These are phyloP conservation scores for Drosophila buzzatii DNA, from an alignment of 2,888 invertebrate genomes.

Conservation along the genomic window DNA sequence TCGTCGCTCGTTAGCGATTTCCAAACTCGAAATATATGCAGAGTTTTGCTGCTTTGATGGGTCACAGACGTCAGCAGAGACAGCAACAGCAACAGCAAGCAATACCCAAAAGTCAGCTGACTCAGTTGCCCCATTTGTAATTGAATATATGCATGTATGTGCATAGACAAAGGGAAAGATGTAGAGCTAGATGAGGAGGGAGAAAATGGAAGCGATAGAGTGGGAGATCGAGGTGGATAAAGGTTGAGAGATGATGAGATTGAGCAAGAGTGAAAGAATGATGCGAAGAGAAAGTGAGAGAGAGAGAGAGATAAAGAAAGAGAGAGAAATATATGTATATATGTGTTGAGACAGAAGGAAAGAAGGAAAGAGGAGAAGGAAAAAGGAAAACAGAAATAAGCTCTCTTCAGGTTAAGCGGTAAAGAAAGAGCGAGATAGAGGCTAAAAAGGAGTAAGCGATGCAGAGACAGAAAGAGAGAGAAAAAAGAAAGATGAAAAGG, in stretches of 20 bases:
- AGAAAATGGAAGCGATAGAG: neutral
- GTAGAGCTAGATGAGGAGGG: neutral
- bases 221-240: neutral
- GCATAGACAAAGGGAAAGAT: neutral
- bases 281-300: neutral
- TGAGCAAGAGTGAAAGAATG: too few relatives aligned
- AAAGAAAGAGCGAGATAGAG: neutral
- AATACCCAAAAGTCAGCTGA: slow-evolving; percentile 6
- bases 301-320: neutral
- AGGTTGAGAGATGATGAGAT: neutral
- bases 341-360: too few relatives aligned
- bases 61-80: neutral
- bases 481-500: neutral
- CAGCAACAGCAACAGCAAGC: neutral
- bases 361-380: neutral
- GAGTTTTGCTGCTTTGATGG: slow-evolving; percentile 33
- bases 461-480: too few relatives aligned
- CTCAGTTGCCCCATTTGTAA: slow-evolving; percentile 9
- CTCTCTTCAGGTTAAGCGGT: too few relatives aligned
- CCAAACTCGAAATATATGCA: slow-evolving; percentile 23
- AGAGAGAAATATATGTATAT: too few relatives aligned
- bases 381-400: too few relatives aligned
- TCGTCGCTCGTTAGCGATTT: slow-evolving; percentile 29
- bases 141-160: too few relatives aligned
- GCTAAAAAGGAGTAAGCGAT: too few relatives aligned